Base-by-base conservation (phyloP, 2,888 invertebrate genomes). In the Blastobasis lacticolella region DNA sequence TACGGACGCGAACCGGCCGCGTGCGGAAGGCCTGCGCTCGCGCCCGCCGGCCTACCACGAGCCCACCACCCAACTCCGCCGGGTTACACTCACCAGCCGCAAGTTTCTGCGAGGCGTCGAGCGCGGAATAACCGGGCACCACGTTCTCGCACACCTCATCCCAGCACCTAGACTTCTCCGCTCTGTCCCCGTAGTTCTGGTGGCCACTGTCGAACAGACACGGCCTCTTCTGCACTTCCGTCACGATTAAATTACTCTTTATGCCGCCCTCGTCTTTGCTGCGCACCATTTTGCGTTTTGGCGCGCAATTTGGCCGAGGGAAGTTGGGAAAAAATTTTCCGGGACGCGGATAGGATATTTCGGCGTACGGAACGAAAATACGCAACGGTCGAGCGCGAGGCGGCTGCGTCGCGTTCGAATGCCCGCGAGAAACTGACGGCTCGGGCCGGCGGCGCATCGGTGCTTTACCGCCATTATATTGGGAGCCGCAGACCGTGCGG, bases 351-450 rank as follows among this genome's bases (percentile, higher is more conserved):
- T 38, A 55, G 62, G 64, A 23, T 23, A 23, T 23, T 23, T 23
- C 23, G 23, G 23, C 67, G 70, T 71, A 69, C 71, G 71, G 64
- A 62, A 66, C 23, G 23, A 23, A 23, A 23, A 23, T 23, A 23
- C 23, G 23, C 23, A 23, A 23, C 3, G 23, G 53, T 45, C 38
- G 10, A 45, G 10, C 48, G 71, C 66, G 61, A 59, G 56, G 57
- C 61, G 52, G 54, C 54, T 61, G 64, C 60, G 69, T 65, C 71
- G 71, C 79, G 80, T 76, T 67, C 69, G 77, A 73, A 67, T 64
- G 83, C 67, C 80, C 81, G 86, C 83, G 85, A 74, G 67, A 80
- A 78, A 87, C 86, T 85, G 86, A 77, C 85, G 79, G 71, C 75
- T 61, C 54, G 70, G 60, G 65, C 63, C 65, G 62, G 66, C 69